A percentile compares a stretch with the other conserved stretches of the same genome.
These are phyloP conservation scores for Tenthredo scrophulariae DNA, from an alignment of 2,888 invertebrate genomes.

Conservation along the genomic window DNA sequence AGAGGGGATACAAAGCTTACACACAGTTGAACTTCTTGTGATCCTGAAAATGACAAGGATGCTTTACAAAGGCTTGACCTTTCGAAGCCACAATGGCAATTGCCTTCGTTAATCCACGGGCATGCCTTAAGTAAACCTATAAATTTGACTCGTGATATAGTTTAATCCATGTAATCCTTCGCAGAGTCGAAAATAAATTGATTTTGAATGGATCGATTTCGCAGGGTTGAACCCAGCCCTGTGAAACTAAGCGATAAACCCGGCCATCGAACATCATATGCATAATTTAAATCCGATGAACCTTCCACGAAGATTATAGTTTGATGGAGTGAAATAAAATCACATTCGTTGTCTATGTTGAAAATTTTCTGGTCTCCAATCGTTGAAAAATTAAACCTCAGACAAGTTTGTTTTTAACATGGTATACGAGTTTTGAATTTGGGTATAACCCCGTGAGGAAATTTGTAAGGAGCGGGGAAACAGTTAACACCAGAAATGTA, in stretches of 20 bases:
- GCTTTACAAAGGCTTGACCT: conserved; percentile 33
- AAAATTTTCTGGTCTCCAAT: not conserved
- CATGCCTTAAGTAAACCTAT: conserved; percentile 24
- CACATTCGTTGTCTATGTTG: not conserved
- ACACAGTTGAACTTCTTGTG: conserved; percentile 42
- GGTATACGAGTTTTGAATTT: not conserved
- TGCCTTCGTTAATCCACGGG: conserved; percentile 20
- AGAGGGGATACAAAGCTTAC: conserved; percentile 5
- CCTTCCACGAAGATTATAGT: not conserved
- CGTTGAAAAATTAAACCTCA: not conserved
- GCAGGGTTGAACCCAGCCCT: not conserved
- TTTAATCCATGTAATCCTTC: conserved; percentile 11
- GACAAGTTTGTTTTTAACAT: not conserved
- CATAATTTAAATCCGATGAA: conserved; percentile 12
- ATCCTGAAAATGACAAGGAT: conserved; percentile 33
- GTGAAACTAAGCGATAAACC: not conserved
- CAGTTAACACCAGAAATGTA: conserved; percentile 9
- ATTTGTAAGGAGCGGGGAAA: not conserved
- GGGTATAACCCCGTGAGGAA: not conserved
- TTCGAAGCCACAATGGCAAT: not conserved
- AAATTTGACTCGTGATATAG: conserved; percentile 30
- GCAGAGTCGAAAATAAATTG: not conserved
- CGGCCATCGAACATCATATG: not conserved
- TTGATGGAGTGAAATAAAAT: no score
- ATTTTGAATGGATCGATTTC: not conserved